Evolutionary conservation across 1,140 invertebrate genomes (phyloP).

Genomic region (Tribolium madens): DNA sequence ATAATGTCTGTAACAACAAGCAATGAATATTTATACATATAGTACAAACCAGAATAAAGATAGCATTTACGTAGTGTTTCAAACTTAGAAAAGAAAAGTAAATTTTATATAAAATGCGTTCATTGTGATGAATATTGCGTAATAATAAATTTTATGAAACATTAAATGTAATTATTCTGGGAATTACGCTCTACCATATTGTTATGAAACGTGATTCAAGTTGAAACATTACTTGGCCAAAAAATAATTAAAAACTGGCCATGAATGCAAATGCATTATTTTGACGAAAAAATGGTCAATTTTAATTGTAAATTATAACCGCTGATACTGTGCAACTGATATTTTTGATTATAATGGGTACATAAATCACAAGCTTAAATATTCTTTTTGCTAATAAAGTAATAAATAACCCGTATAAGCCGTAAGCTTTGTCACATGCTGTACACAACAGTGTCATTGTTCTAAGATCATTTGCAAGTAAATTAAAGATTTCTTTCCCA

Average conservation of each 20-base stretch:
- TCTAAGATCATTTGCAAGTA: not conserved
- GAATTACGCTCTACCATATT: too few species aligned
- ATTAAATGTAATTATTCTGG: not conserved
- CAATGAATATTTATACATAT: not conserved
- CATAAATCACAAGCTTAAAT: too few species aligned
- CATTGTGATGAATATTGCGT: too few species aligned
- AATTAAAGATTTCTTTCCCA: too few species aligned
- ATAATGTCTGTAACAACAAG: not conserved
- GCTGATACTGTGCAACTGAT: not conserved
- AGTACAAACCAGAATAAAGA: not conserved
- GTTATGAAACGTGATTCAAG: not conserved
- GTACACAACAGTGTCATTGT: not conserved
- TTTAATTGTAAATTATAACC: not conserved
- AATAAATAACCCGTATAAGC: too few species aligned
- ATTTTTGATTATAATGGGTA: not conserved
- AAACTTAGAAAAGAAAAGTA: too few species aligned
- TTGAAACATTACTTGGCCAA: not conserved
- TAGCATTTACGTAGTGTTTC: not conserved
- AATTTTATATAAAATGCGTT: too few species aligned
- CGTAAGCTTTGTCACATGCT: not conserved
- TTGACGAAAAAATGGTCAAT: not conserved
- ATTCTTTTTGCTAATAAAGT: too few species aligned
- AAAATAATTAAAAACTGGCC: slow-evolving; percentile 19
- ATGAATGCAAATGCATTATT: slow-evolving; percentile 10
- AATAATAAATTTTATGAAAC: not conserved